Evolutionary conservation across 2,888 invertebrate species (phyloP).

Genomic region (Masnerella sp.): DNA sequence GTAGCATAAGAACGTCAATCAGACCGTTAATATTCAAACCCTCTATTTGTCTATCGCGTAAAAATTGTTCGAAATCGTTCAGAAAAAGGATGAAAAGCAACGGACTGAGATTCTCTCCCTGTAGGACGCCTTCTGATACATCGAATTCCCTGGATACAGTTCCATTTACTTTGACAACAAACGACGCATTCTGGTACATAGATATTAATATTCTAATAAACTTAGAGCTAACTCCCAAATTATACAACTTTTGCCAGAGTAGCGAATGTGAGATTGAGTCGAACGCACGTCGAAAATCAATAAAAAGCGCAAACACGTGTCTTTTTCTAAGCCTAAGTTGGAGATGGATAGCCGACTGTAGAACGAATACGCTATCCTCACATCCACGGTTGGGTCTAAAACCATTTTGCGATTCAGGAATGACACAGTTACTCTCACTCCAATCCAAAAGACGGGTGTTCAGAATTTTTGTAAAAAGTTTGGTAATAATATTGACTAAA

Average conservation of each 20-base stretch:
- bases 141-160: background rate
- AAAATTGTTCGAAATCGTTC: constrained; percentile 2
- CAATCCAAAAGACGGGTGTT: constrained; percentile 4
- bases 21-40: constrained; percentile 8
- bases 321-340: background rate
- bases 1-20: background rate
- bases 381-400: constrained; percentile 1
- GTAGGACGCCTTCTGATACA: background rate
- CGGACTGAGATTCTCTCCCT: constrained; percentile 4
- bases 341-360: constrained; percentile 3
- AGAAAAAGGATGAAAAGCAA: background rate
- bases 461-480: constrained; percentile 37
- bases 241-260: background rate
- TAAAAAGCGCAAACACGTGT: background rate
- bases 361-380: background rate
- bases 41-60: background rate
- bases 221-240: background rate
- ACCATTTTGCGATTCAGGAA: constrained; percentile 18
- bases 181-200: background rate
- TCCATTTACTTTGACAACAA: background rate
- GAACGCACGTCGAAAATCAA: background rate
- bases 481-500: constrained; percentile 12
- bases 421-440: background rate
- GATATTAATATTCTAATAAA: background rate
- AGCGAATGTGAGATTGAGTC: background rate